Evolutionary conservation across 23 tunicate genomes (phyloP), one percentile per base, ranked within the genome.

Genomic region (Diplosoma virens): DNA sequence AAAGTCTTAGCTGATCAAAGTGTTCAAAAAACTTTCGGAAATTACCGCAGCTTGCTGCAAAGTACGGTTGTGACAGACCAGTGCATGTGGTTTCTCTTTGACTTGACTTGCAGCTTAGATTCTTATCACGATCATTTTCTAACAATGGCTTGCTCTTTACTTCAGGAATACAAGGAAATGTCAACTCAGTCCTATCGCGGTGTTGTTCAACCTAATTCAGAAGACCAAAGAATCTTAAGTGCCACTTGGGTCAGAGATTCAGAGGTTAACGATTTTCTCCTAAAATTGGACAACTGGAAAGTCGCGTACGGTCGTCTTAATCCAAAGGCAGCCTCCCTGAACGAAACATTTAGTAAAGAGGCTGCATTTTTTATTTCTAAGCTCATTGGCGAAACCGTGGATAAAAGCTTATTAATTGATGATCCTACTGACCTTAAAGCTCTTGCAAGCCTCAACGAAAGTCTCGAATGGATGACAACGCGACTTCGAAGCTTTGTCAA

Each of bases 381-480:
- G 55, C 58, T 80, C 1, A 81, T 64, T 0, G 73, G 48, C 5
- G 76, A 70, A 22, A 24, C 36, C 0, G 26, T 92, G 0, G 73
- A 35, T 0, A 48, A 69, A 32, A 76, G 59, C 22, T 35, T 64
- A 18, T 60, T 87, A 11, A 70, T 88, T 23, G 80, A 68, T 6
- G 93, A 95, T 75, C 33, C 80, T 9, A 77, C 82, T 0, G 92
- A 90, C 45, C 71, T 95, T 33, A 71, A 67, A 30, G 87, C 92
- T 3, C 69, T 95, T 30, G 99, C 93, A 0, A 81, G 87, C 52
- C 59, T 95, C 47, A 96, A 95, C 34, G 99, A 95, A 61, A 95
- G 99, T 59, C 50, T 95, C 6, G 96, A 95, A 59, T 95, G 99
- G 99, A 76, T 89, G 68, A 69, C 92, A 6, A 48, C 48, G 5